Conservation (phyloP, 2,888 invertebrate species). For the Euplagia quadripunctaria region DNA sequence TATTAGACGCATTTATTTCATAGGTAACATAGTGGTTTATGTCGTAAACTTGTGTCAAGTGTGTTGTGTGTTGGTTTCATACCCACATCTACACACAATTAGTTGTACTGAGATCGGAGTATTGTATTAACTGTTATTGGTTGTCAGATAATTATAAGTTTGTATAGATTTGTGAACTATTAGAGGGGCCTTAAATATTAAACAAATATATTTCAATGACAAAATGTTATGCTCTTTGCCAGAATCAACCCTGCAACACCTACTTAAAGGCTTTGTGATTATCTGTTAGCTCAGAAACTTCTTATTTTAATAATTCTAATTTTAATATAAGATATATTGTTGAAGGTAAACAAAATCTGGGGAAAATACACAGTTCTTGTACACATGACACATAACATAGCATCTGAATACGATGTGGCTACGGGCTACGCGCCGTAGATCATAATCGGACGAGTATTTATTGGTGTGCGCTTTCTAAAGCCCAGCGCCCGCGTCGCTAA, state of each 20-base stretch:
- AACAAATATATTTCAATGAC: no score
- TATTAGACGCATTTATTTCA: neutral
- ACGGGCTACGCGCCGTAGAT: conserved; percentile 86
- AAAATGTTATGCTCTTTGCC: no score
- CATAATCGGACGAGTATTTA: conserved; percentile 86
- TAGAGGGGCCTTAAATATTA: no score
- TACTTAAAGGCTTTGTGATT: no score
- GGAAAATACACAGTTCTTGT: conserved; percentile 18
- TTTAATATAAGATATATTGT: conserved; percentile 10
- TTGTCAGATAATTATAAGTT: no score
- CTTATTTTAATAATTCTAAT: neutral
- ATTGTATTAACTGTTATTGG: no score
- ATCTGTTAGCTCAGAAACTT: neutral
- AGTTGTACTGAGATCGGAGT: no score
- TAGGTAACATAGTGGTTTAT: neutral
- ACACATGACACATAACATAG: conserved; percentile 27
- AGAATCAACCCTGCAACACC: no score
- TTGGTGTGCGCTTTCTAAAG: conserved; percentile 82
- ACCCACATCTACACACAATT: neutral
- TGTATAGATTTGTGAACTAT: no score
- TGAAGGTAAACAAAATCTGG: conserved; percentile 4
- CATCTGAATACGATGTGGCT: conserved; percentile 70
- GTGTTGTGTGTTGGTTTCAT: neutral
- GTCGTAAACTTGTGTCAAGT: neutral
- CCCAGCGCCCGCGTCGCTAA: conserved; percentile 53